A percentile compares a stretch with the other conserved stretches of the same genome.
Evolutionary conservation across 2,113 vertebrate species (phyloP).

Genomic region (Campylomormyrus numenius): DNA sequence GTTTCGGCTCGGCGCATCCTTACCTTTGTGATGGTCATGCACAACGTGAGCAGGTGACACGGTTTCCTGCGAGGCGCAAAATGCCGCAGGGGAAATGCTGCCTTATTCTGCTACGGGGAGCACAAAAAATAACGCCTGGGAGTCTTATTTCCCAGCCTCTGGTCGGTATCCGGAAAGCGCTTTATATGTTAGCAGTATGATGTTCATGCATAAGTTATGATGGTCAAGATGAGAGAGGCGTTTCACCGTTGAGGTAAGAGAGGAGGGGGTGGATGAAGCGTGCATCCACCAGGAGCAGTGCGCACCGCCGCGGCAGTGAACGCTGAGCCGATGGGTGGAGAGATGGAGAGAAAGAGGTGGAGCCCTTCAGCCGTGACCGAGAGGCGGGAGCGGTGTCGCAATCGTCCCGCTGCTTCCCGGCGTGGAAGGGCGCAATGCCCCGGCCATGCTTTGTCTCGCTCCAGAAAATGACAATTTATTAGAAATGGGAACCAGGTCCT

Average conservation of each 20-base stretch:
- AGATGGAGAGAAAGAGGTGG: conserved; percentile 9
- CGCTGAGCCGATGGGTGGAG: conserved; percentile 21
- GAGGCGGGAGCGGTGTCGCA: not conserved
- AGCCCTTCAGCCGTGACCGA: not conserved
- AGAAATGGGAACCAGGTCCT: not conserved
- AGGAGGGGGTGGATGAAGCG: not conserved
- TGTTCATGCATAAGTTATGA: conserved; percentile 27
- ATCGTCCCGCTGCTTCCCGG: not conserved
- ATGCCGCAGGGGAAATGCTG: not conserved
- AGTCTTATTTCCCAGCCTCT: not conserved
- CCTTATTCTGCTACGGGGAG: not conserved
- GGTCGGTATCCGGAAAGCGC: not conserved
- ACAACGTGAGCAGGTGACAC: conserved; percentile 19
- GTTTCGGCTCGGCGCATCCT: not conserved
- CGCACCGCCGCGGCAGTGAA: conserved; percentile 3
- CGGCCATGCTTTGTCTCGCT: not conserved
- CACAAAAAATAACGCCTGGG: not conserved
- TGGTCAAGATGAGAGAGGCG: not conserved
- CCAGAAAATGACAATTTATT: not conserved
- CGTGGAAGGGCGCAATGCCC: not conserved
- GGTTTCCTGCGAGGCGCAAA: not conserved
- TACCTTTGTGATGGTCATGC: conserved; percentile 30
- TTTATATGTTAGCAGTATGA: conserved; percentile 12
- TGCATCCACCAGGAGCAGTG: not conserved
- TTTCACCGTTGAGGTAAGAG: conserved; percentile 5